Evolutionary conservation across 2,797 vertebrate species (phyloP), one percentile per base, ranked within the genome.

Genomic region (Siniperca undulata): DNA sequence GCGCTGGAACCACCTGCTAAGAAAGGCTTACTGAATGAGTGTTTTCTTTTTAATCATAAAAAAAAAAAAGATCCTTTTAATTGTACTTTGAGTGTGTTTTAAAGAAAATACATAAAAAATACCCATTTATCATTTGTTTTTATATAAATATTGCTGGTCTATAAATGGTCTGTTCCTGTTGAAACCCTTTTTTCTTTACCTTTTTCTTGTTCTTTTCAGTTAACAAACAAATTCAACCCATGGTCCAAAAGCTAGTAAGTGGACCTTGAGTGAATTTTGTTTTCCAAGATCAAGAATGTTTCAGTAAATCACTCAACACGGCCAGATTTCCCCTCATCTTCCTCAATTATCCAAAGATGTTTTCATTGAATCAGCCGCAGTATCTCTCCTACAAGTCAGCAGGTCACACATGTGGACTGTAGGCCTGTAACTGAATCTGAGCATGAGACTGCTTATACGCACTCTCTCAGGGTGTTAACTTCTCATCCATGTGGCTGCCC

Each of bases 391-490:
- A 2, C 40, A 53, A 27, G 56, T 27, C 46, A 62, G 58, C 67
- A 80, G 52, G 64, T 62, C 73, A 77, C 52, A 66, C 61, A 17
- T 68, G 80, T 59, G 70, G 22, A 78, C 73, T 44, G 17, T 3
- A 34, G 56, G 61, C 53, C 16, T 83, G 56, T 81, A 80, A 77
- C 77, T 30, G 16, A 73, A 78, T 82, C 73, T 71, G 69, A 40
- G 70, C 64, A 30, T 48, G 42, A 71, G 42, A 61, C 64, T 24
- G 30, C 59, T 78, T 7, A 68, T 70, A 22, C 27, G 0, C 61
- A 46, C 60, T 55, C 80, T 89, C 56, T 74, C 59, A 64, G 70
- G 65, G 70, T 86, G 81, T 83, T 74, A 73, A 27, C 73, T 53
- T 79, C 17, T 71, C 73, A 55, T 83, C 70, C 71, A 42, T 64